phyloP scores from a whole-genome alignment of 2,888 invertebrate genomes.

The Eupelmus urozonus region DNA sequence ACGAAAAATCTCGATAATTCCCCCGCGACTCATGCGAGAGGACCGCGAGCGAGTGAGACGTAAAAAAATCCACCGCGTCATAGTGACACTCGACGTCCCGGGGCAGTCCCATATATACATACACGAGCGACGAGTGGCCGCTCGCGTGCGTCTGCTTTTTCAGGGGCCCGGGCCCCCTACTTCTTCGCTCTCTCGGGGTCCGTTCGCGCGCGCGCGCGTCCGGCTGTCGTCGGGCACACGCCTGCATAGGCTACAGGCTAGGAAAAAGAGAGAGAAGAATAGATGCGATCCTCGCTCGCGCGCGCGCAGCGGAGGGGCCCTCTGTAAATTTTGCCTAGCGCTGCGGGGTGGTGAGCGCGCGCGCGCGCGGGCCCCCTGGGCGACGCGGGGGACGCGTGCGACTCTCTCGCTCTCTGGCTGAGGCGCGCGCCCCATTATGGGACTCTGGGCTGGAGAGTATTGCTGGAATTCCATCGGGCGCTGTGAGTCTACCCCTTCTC shows the following conservation, averaged over 20 bases:
- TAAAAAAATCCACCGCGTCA: background rate
- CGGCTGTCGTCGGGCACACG: constrained; percentile 4
- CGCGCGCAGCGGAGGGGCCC: constrained; percentile 23
- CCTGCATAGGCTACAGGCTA: too few species aligned
- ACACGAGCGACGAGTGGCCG: too few species aligned
- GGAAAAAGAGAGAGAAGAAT: too few species aligned
- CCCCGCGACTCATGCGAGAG: too few species aligned
- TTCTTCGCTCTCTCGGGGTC: too few species aligned
- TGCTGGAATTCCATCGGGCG: background rate
- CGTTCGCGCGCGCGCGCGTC: background rate
- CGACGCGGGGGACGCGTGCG: background rate
- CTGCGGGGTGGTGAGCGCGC: background rate
- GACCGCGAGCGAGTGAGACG: too few species aligned
- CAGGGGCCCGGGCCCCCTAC: background rate
- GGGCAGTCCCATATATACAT: background rate
- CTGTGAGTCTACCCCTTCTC: background rate
- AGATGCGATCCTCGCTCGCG: too few species aligned
- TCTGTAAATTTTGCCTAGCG: background rate
- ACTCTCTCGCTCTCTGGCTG: background rate
- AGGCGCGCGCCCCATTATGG: background rate
- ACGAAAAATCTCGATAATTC: too few species aligned
- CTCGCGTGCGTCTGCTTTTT: too few species aligned
- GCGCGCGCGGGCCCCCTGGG: background rate
- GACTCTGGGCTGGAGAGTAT: too few species aligned
- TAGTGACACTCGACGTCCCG: background rate